Conservation (phyloP, 2,113 vertebrate genomes). For the Nyctereutes procyonoides region DNA sequence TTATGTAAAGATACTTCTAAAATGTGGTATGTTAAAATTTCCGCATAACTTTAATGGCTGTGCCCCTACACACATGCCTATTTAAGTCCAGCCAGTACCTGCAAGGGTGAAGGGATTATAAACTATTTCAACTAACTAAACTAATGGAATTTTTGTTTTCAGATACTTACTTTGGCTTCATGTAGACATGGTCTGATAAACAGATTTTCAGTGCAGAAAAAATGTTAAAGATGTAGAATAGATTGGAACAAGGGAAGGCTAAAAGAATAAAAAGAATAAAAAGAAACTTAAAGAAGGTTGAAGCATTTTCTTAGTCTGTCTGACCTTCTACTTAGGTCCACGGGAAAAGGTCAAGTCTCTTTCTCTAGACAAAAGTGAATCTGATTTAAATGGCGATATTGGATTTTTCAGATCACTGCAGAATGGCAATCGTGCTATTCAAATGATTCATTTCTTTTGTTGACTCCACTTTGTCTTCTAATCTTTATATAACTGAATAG, state of each 20-base stretch:
- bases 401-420: conserved; percentile 70
- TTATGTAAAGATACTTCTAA: background rate
- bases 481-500: conserved; percentile 69
- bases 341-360: conserved; percentile 72
- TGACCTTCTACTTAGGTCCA: conserved; percentile 67
- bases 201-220: conserved; percentile 28
- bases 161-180: conserved; percentile 33
- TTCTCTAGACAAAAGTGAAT: conserved; percentile 66
- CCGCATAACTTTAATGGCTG: background rate
- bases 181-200: conserved; percentile 6
- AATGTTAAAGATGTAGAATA: conserved; percentile 32
- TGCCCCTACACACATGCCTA: background rate
- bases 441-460: conserved; percentile 77
- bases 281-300: conserved; percentile 31
- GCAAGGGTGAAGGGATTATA: background rate
- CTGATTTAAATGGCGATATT: conserved; percentile 71
- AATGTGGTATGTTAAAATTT: conserved; percentile 21
- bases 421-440: conserved; percentile 66
- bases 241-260: conserved; percentile 21
- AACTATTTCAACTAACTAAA: background rate
- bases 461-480: conserved; percentile 68
- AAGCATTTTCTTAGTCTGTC: conserved; percentile 58
- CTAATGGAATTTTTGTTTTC: conserved; percentile 57
- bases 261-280: conserved; percentile 61
- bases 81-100: background rate